phyloP scores from a whole-genome alignment of 2,797 vertebrate genomes.

The Tragelaphus eurycerus region DNA sequence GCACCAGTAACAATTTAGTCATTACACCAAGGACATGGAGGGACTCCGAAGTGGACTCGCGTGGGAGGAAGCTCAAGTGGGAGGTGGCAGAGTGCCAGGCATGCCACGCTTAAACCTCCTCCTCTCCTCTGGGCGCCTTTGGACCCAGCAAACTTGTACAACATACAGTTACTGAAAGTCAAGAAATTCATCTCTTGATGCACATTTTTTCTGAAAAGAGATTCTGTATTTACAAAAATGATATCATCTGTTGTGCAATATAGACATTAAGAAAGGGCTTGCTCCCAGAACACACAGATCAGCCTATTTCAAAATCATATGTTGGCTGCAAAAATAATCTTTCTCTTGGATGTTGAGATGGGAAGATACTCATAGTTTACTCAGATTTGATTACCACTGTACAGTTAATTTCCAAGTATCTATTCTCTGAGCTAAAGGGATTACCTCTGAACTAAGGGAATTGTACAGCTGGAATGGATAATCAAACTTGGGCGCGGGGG shows the following conservation, averaged over 20 bases:
- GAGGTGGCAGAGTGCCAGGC: conserved; percentile 55
- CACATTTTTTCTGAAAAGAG: not conserved
- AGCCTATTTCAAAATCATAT: not conserved
- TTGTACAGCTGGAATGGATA: not conserved
- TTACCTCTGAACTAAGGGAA: not conserved
- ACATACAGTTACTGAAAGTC: conserved; percentile 23
- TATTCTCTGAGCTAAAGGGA: not conserved
- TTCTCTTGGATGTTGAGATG: not conserved
- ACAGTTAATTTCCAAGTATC: not conserved
- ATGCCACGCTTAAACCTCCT: not conserved
- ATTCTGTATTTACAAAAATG: not conserved
- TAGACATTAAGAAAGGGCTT: not conserved
- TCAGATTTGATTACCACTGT: not conserved
- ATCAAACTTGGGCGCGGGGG: fast-evolving
- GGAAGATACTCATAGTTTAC: not conserved
- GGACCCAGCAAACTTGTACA: not conserved
- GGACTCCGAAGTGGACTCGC: conserved; percentile 59
- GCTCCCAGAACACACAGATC: not conserved
- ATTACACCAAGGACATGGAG: conserved; percentile 74
- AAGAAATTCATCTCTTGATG: not conserved
- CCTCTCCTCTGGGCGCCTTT: not conserved
- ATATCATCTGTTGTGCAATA: not conserved
- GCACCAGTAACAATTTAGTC: conserved; percentile 73
- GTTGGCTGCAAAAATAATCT: not conserved
- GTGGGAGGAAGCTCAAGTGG: conserved; percentile 54